Conservation (phyloP, 2,888 invertebrate genomes). For the Clanis bilineata region DNA sequence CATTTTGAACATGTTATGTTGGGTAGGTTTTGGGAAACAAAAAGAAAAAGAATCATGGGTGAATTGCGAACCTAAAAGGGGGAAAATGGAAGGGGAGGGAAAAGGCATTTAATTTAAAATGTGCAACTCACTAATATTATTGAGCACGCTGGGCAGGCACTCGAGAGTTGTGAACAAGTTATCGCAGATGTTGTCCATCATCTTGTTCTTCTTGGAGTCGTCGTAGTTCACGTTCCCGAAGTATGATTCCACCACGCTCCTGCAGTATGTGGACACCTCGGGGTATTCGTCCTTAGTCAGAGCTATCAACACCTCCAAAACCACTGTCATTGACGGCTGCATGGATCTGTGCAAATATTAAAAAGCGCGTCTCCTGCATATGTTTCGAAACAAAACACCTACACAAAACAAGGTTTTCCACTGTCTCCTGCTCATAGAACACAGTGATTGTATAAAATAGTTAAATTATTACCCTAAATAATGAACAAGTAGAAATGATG, state of each 20-base stretch:
- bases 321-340: constrained; percentile 80
- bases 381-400: too few relatives aligned
- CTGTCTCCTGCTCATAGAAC: too few relatives aligned
- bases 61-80: not conserved
- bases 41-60: too few relatives aligned
- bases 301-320: constrained; percentile 86
- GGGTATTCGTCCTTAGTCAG: constrained; percentile 85
- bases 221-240: constrained; percentile 47
- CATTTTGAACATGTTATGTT: too few relatives aligned
- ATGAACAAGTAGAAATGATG: too few relatives aligned
- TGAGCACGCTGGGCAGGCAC: constrained; percentile 85
- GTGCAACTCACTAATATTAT: constrained; percentile 78
- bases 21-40: too few relatives aligned
- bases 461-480: too few relatives aligned
- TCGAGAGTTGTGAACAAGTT: constrained; percentile 83
- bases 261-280: constrained; percentile 74
- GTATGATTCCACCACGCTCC: constrained; percentile 57
- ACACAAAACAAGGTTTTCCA: too few relatives aligned
- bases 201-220: constrained; percentile 41
- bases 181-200: constrained; percentile 82
- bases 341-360: constrained; percentile 79
- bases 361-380: too few relatives aligned
- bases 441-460: too few relatives aligned
- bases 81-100: too few relatives aligned
- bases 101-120: not conserved